Percentiles rank a stretch among this genome's conserved stretches.
These are phyloP conservation scores for Itoplectis maculator DNA, from an alignment of 2,888 invertebrate species.

Conservation along the genomic window DNA sequence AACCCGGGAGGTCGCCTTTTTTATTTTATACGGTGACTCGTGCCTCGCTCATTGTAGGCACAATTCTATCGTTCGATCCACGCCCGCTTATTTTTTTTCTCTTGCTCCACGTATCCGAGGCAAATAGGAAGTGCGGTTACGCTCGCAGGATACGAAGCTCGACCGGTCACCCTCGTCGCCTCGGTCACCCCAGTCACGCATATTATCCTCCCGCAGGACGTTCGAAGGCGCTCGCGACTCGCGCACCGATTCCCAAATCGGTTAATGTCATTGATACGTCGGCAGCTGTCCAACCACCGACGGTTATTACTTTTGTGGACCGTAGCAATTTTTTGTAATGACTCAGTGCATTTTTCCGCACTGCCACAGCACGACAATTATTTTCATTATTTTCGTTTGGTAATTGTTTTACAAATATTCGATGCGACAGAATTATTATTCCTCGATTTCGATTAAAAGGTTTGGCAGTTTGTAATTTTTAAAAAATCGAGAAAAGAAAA, in stretches of 20 bases:
- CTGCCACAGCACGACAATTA: slow-evolving; percentile 38
- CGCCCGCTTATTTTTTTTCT: background rate
- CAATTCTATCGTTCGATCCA: slow-evolving; percentile 24
- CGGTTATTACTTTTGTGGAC: slow-evolving; percentile 60
- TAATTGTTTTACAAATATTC: background rate
- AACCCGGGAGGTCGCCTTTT: slow-evolving; percentile 44
- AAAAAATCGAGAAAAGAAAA: too few species aligned
- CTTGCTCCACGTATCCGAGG: background rate
- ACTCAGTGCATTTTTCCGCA: slow-evolving; percentile 26
- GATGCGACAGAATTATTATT: background rate
- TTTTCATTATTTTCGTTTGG: background rate
- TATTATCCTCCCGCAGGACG: slow-evolving; percentile 62
- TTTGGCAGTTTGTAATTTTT: too few species aligned
- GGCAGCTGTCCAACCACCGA: slow-evolving; percentile 66
- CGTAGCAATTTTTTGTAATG: slow-evolving; percentile 50
- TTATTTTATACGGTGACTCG: slow-evolving; percentile 18
- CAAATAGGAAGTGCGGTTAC: slow-evolving; percentile 67
- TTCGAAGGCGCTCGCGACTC: slow-evolving; percentile 26
- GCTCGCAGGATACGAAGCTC: slow-evolving; percentile 45
- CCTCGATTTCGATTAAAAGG: too few species aligned
- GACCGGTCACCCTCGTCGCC: slow-evolving; percentile 41
- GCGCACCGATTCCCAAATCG: slow-evolving; percentile 48
- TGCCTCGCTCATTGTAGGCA: slow-evolving; percentile 7
- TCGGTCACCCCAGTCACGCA: slow-evolving; percentile 64
- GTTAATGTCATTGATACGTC: slow-evolving; percentile 63